Conservation (phyloP, 1,140 invertebrate species). For the Eubasilissa regina region DNA sequence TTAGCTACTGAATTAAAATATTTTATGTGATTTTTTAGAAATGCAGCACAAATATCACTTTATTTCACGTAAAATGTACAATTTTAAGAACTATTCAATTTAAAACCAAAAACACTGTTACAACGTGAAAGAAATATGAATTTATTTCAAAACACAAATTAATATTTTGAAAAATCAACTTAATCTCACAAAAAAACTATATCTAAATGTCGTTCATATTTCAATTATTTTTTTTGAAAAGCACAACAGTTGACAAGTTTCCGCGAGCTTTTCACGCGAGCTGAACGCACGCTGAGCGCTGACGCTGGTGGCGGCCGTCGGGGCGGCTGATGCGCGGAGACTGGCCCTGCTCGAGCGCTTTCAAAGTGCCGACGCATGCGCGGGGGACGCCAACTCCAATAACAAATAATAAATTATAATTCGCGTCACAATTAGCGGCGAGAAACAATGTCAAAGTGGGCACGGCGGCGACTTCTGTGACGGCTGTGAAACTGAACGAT, state of each 20-base stretch:
- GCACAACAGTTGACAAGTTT: neutral
- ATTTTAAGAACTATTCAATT: neutral
- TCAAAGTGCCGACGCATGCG: slow-evolving; percentile 23
- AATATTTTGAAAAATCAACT: neutral
- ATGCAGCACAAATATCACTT: neutral
- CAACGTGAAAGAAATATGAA: neutral
- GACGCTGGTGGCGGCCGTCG: neutral
- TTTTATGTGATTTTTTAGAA: neutral
- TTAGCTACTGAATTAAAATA: no score
- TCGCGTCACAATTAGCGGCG: slow-evolving; percentile 35
- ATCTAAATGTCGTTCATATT: neutral
- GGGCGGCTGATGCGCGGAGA: slow-evolving; percentile 4
- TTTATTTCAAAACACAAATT: neutral
- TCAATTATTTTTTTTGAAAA: no score
- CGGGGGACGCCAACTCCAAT: neutral
- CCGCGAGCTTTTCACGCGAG: neutral
- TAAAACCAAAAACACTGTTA: neutral
- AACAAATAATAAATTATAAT: slow-evolving; percentile 10
- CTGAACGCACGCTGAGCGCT: neutral
- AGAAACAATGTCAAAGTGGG: slow-evolving; percentile 19
- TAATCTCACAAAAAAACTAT: neutral
- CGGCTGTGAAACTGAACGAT: no score
- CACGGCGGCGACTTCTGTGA: no score
- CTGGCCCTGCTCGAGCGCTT: neutral
- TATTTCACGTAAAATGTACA: no score